Evolutionary conservation across 2,888 invertebrate species (phyloP), one percentile per base, ranked within the genome.

Genomic region (Philereme vetulata): DNA sequence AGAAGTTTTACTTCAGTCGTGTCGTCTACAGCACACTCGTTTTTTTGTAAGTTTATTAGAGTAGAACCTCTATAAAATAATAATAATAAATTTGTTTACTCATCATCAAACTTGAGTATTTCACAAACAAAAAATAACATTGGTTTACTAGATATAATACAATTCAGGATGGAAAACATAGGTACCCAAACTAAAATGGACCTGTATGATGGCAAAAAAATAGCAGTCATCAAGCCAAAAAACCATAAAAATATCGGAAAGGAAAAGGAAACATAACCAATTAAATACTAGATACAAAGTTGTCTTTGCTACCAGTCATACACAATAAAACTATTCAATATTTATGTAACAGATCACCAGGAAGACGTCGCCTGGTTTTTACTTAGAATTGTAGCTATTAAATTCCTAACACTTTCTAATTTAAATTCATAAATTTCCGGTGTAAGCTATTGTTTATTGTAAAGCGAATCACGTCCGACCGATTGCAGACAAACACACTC

Each of bases 341-440:
- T 84, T 82, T 82, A 85, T 83, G 76, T 82, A 84, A 81, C 75
- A 81, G 76, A 81, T 78, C 72, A 81, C 81, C 79, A 78, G 78
- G 78, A 78, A 78, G 77, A 76, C 74, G 70, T 75, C 71, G 67
- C 71, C 48, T 56, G 57, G 58, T 66, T 70, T 67, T 67, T 70
- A 67, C 70, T 67, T 44, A 70, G 70, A 70, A 70, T 51, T 70
- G 65, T 65, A 67, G 67, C 56, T 59, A 92, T 91, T 89, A 90
- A 88, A 92, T 90, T 90, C 90, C 85, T 88, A 85, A 87, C 92
- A 90, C 90, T 90, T 90, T 90, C 90, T 85, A 86, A 91, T 92
- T 90, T 86, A 88, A 90, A 92, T 92, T 90, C 89, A 90, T 92
- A 91, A 90, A 90, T 92, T 90, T 92, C 92, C 91, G 91, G 91